phyloP scores from a whole-genome alignment of 2,797 vertebrate species.

The Dromococcyx pavoninus region DNA sequence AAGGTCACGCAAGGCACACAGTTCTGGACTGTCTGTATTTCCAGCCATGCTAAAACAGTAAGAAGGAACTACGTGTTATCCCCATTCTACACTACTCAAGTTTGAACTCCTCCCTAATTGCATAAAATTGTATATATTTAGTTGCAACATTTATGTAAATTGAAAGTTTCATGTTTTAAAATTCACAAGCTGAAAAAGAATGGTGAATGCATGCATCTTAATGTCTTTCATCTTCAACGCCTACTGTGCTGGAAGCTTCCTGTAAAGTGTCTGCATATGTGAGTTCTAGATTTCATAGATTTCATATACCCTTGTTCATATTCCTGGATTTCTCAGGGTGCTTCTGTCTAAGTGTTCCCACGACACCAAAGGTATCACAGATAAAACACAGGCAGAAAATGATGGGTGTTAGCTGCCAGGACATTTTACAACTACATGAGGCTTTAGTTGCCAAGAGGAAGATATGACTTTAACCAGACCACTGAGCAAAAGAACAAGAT shows the following conservation, averaged over 20 bases:
- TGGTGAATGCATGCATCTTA: background rate
- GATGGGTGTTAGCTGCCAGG: constrained; percentile 47
- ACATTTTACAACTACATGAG: background rate
- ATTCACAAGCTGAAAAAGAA: background rate
- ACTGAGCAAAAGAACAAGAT: background rate
- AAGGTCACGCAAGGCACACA: background rate
- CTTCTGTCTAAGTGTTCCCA: constrained; percentile 16
- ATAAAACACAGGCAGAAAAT: constrained; percentile 41
- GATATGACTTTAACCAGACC: background rate
- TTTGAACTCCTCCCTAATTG: background rate
- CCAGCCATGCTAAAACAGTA: background rate
- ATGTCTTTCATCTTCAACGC: background rate
- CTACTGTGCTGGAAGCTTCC: background rate
- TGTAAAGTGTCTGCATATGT: background rate
- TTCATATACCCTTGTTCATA: background rate
- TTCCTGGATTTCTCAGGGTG: constrained; percentile 17
- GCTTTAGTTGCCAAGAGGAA: constrained; percentile 23
- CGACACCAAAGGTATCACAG: constrained; percentile 55
- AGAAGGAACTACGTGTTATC: background rate
- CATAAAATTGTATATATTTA: background rate
- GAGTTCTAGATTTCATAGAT: constrained; percentile 43
- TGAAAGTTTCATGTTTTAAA: background rate
- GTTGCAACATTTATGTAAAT: background rate
- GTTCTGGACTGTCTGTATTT: background rate
- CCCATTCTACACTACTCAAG: background rate